Conservation (phyloP, 2,113 vertebrate species). For the Taurulus bubalis region DNA sequence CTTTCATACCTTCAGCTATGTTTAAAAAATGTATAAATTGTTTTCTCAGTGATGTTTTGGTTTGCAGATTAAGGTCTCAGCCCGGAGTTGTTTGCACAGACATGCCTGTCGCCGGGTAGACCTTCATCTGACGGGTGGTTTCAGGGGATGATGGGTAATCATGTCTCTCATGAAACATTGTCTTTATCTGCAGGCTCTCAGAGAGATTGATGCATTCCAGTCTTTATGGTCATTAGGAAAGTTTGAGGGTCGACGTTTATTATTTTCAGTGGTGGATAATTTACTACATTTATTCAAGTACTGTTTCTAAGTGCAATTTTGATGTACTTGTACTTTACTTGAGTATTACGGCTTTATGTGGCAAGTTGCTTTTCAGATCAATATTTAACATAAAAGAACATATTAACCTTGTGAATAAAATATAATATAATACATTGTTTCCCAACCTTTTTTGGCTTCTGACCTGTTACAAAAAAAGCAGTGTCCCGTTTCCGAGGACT, state of each 20-base stretch:
- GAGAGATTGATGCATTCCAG: not conserved
- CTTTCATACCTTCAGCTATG: slow-evolving; percentile 47
- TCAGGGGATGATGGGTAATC: slow-evolving; percentile 42
- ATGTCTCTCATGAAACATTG: not conserved
- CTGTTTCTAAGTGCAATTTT: too few relatives aligned
- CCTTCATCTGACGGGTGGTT: slow-evolving; percentile 66
- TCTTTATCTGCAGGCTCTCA: not conserved
- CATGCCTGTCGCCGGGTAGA: slow-evolving; percentile 60
- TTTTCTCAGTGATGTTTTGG: slow-evolving; percentile 50
- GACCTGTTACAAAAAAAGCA: not conserved
- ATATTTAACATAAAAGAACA: not conserved
- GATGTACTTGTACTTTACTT: not conserved
- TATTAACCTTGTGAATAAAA: not conserved
- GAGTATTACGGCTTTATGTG: not conserved
- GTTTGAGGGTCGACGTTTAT: not conserved
- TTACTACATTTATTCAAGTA: not conserved
- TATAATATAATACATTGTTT: not conserved
- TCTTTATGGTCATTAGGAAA: slow-evolving; percentile 8
- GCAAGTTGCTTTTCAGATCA: not conserved
- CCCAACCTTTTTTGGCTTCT: not conserved
- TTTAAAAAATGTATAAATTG: slow-evolving; percentile 14
- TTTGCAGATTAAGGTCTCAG: slow-evolving; percentile 59
- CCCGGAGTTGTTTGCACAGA: slow-evolving; percentile 57
- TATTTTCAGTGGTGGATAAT: not conserved
- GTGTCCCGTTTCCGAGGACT: not conserved